Conservation (phyloP, 2,113 vertebrate genomes). For the Scartelaos histophorus region DNA sequence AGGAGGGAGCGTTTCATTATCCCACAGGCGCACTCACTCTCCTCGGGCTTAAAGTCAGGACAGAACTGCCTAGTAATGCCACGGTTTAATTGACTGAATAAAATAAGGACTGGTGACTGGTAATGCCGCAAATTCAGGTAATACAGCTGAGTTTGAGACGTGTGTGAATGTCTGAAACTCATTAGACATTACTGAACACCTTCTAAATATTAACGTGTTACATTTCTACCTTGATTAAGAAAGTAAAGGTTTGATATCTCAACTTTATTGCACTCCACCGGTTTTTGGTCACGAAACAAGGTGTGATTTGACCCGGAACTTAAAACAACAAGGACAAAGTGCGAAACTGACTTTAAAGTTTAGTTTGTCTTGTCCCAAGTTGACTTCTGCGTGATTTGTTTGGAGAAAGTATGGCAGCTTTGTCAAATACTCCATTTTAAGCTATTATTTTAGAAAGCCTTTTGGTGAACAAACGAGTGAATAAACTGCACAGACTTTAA, state of each 20-base stretch:
- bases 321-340: too few relatives aligned
- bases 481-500: too few relatives aligned
- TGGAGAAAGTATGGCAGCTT: too few relatives aligned
- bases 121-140: slow-evolving; percentile 2
- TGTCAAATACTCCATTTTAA: neutral
- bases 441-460: neutral
- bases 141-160: neutral
- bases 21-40: slow-evolving; percentile 9
- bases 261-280: too few relatives aligned
- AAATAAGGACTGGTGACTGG: slow-evolving; percentile 14
- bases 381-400: too few relatives aligned
- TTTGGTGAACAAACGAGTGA: neutral
- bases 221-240: neutral
- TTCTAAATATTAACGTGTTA: neutral
- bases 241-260: too few relatives aligned
- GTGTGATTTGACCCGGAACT: neutral
- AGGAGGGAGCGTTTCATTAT: slow-evolving; percentile 47
- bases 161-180: neutral
- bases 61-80: slow-evolving; percentile 9
- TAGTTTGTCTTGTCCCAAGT: neutral
- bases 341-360: too few relatives aligned
- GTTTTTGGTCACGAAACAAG: neutral
- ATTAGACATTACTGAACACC: neutral
- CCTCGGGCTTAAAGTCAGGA: slow-evolving; percentile 20
- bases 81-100: slow-evolving; percentile 33